Percentiles rank a stretch among this genome's conserved stretches.
These are phyloP conservation scores for Coelopa pilipes DNA, from an alignment of 2,888 invertebrate genomes.

Conservation along the genomic window DNA sequence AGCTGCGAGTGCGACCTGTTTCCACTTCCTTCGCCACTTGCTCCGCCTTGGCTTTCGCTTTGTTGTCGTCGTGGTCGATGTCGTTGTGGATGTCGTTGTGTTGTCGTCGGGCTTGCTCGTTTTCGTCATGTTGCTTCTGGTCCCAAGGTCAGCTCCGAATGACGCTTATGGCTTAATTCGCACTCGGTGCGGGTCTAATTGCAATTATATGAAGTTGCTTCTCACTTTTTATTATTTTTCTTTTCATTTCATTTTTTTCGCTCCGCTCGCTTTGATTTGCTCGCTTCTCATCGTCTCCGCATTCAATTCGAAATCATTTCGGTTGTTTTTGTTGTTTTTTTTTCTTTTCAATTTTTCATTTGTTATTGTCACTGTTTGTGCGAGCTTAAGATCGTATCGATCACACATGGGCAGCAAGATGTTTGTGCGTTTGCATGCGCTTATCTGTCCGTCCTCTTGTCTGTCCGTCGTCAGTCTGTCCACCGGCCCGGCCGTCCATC, in stretches of 20 bases:
- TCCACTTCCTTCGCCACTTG: too few species aligned
- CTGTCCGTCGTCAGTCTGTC: neutral
- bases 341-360: too few species aligned
- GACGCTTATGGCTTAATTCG: constrained; percentile 27
- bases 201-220: constrained; percentile 23
- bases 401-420: neutral
- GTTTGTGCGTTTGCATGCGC: neutral
- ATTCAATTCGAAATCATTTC: constrained; percentile 8
- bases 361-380: too few species aligned
- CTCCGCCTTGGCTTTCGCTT: too few species aligned
- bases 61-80: too few species aligned
- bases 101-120: neutral
- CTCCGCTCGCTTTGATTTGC: neutral
- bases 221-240: constrained; percentile 18
- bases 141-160: constrained; percentile 25
- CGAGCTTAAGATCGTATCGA: neutral
- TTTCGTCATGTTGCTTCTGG: constrained; percentile 3
- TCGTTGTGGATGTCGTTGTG: too few species aligned
- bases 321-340: too few species aligned
- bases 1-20: too few species aligned
- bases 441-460: neutral
- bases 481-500: neutral
- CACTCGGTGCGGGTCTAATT: constrained; percentile 17
- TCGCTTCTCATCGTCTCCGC: neutral
- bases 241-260: neutral